These are phyloP conservation scores for Alentia gelatinosa DNA, from an alignment of 2,888 invertebrate genomes.

Conservation along the genomic window DNA sequence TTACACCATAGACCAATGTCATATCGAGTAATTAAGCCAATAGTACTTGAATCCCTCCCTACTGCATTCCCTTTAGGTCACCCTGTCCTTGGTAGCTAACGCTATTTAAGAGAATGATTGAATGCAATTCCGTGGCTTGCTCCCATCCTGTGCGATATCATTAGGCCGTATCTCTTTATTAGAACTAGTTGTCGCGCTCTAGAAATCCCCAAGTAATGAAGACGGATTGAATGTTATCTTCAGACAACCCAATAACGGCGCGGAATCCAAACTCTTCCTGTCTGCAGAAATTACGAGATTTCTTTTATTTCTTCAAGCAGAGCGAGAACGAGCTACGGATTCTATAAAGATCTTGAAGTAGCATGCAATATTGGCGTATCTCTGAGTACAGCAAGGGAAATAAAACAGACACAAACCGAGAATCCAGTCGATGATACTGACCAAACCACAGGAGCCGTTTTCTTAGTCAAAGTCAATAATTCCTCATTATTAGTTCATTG, in stretches of 20 bases:
- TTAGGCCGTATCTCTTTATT: neutral
- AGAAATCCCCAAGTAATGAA: conserved; percentile 7
- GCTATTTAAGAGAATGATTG: neutral
- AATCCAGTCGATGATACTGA: neutral
- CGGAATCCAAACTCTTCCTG: neutral
- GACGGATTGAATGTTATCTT: conserved; percentile 4
- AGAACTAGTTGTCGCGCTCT: neutral
- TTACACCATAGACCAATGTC: neutral
- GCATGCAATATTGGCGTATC: neutral
- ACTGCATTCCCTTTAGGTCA: neutral
- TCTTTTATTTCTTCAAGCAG: neutral
- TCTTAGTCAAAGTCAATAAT: neutral
- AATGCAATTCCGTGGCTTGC: neutral
- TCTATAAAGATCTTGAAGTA: neutral
- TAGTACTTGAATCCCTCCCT: neutral
- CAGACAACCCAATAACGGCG: neutral
- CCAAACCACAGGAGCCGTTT: neutral
- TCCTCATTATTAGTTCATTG: neutral
- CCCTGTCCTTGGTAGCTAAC: neutral
- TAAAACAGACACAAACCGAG: neutral
- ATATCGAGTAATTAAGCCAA: neutral
- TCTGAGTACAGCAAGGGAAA: too few species aligned
- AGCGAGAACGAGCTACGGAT: neutral
- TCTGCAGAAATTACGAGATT: neutral
- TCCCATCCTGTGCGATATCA: neutral